Evolutionary conservation across 2,113 vertebrate genomes (phyloP), one percentile per base, ranked within the genome.

Genomic region (Natator depressus): DNA sequence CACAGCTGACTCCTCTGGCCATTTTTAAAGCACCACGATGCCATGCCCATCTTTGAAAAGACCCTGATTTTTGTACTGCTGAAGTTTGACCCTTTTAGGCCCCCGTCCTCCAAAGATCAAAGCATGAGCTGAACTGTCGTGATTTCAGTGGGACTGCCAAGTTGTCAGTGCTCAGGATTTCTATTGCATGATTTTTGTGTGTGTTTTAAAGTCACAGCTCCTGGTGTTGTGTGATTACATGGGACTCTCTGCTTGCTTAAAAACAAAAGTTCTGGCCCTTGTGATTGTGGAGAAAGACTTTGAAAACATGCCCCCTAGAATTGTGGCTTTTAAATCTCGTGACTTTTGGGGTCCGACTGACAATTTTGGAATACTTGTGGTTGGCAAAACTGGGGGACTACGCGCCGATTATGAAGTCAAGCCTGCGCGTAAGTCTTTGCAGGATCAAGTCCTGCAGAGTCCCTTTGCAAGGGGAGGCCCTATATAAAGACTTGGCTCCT

Each of bases 271-370:
- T 62, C 6, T 72, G 83, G 93, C 91, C 89, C 94, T 95, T 91
- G 92, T 94, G 93, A 62, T 38, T 0, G 22, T 93, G 97, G 93
- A 72, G 89, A 94, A 82, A 97, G 93, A 83, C 84, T 81, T 81
- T 50, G 85, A 55, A 82, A 93, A 95, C n/a, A n/a, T n/a, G n/a
- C n/a, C n/a, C n/a, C n/a, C 0, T 4, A 62, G 95, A 95, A 72
- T 79, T 91, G 72, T 80, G 84, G 97, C 27, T 72, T n/a, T 62
- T 7, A 35, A n/a, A 72, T 38, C 42, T 11, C 24, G 38, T 76
- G 42, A 25, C 24, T 76, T 14, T 2, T 5, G 12, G 20, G 10
- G 42, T 46, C n/a, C 1, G 11, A 3, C 5, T 46, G 38, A 13
- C 11, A 2, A 27, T 25, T 27, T 11, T 6, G 75, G 42, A 38